Percentiles rank a stretch among this genome's conserved stretches.
Evolutionary conservation across 37 sponge, comb jelly and placozoan genomes (phyloP).

Genomic region (Eunapius fragilis): DNA sequence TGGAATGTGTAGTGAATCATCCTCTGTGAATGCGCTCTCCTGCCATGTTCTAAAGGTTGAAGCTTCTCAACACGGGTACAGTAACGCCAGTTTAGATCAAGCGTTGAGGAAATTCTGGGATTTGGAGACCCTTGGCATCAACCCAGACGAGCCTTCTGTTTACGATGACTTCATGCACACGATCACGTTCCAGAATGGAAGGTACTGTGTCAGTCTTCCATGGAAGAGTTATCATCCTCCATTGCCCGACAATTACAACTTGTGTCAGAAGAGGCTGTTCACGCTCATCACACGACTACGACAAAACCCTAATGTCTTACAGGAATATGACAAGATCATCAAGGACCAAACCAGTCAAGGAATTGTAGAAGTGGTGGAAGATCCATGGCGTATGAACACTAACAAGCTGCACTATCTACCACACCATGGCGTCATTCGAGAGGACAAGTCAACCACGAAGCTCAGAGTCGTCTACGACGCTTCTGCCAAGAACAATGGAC

Average conservation of each 20-base stretch:
- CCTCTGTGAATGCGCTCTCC: no score
- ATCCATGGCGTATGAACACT: not conserved
- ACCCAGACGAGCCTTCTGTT: no score
- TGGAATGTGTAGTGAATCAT: no score
- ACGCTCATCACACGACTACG: no score
- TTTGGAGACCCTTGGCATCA: conserved; percentile 31
- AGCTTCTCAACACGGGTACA: conserved; percentile 11
- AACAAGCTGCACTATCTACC: no score
- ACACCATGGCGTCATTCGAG: no score
- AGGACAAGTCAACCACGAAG: no score
- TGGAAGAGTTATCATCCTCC: conserved; percentile 17
- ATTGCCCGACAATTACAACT: conserved; percentile 48
- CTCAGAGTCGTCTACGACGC: no score
- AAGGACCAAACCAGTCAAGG: conserved; percentile 39
- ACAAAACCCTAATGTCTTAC: conserved; percentile 40
- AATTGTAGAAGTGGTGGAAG: conserved; percentile 39
- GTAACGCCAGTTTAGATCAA: not conserved
- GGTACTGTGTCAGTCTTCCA: no score
- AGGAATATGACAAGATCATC: conserved; percentile 56
- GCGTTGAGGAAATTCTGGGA: conserved; percentile 14
- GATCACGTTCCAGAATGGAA: no score
- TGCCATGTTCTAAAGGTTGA: conserved; percentile 11
- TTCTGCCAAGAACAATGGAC: no score
- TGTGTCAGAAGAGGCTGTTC: conserved; percentile 51
- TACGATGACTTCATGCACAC: no score